Base-by-base conservation (phyloP, 2,113 vertebrate species). In the Pandion haliaetus region DNA sequence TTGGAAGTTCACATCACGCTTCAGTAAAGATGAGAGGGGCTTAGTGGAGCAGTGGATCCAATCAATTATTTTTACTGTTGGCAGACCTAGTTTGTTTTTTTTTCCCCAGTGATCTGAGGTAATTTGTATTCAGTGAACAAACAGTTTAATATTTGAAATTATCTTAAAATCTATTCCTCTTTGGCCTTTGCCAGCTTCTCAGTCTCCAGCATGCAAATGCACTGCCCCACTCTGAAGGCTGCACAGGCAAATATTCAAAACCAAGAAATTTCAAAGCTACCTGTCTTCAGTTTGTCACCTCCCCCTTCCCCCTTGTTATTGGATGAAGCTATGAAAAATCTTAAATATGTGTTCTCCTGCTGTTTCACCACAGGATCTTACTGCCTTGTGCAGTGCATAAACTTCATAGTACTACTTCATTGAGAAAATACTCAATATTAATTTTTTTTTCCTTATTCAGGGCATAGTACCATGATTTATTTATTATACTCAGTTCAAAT, bases 391-490 rank as follows among this genome's bases (percentile, higher is more conserved):
- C 87, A 66, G 36, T 25, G 62, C 66, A 42, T 40, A 77, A 61
- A 77, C 71, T 65, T 87, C 54, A 38, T 28, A n/a, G 26, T 47
- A 38, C 28, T 90, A 5, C 49, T 87, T 59, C 71, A 77, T 69
- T 45, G 74, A 73, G 62, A 79, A 87, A 88, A 90, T 70, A 90
- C 6, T 88, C 34, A 73, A 17, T 85, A 62, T 80, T 83, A n/a
- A 92, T 1, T 63, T 89, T 83, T 38, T 70, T 69, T 52, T 72
- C 20, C 58, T 84, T 45, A 16, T 96, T 88, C 17, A 36, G 40
- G 36, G 31, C 36, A 23, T 90, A 38, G 79, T 73, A 32, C 71
- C 38, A 80, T 93, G 67, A 82, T 86, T 89, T 97, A 96, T 93
- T 95, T 91, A 94, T 90, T 44, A 44, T 34, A 23, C 66, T 80